Base-by-base conservation (phyloP, 1,140 invertebrate species). In the Diabrotica undecimpunctata region DNA sequence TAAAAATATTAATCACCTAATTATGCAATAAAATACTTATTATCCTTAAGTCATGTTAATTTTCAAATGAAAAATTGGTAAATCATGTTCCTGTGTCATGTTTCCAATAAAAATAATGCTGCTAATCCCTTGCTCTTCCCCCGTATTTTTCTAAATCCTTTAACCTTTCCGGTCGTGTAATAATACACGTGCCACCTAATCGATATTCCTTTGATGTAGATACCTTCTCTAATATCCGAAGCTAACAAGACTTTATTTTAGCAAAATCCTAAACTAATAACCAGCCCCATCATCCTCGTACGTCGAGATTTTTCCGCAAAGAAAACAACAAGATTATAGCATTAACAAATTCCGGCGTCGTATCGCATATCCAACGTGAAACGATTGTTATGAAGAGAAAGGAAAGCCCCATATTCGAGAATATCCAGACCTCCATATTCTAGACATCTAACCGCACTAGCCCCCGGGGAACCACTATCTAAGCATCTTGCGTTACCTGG, bases 311-410 rank as follows among this genome's bases (percentile, higher is more conserved):
- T n/a, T 10, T 37, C 56, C 56, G 7, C 36, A 58, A 58, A 60
- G 58, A 60, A 60, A 60, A 60, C 25, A 51, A 60, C 58, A 39
- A 8, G 58, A 60, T 60, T 60, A 60, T 12, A 36, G 39, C 58
- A 60, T 60, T 60, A 60, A 60, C 41, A 60, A 60, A 60, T 60
- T 60, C 46, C 13, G 58, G 58, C 41, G 9, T 60, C 58, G 58
- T 60, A 60, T 60, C 9, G 12, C 41, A 60, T 41, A 35, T 60
- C 14, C 25, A 60, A 60, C 58, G 58, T 60, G 58, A 60, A 60
- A 60, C 58, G 14, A 60, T 50, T 12, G 58, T 60, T 36, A 60
- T 51, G 10, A n/a, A 39, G 38, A 8, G 46, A 0, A 50, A 38
- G 25, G 58, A 60, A 51, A 57, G 38, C 55, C 55, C 37, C 25